Base-by-base conservation (phyloP, 2,888 invertebrate genomes). In the Spisula solida region DNA sequence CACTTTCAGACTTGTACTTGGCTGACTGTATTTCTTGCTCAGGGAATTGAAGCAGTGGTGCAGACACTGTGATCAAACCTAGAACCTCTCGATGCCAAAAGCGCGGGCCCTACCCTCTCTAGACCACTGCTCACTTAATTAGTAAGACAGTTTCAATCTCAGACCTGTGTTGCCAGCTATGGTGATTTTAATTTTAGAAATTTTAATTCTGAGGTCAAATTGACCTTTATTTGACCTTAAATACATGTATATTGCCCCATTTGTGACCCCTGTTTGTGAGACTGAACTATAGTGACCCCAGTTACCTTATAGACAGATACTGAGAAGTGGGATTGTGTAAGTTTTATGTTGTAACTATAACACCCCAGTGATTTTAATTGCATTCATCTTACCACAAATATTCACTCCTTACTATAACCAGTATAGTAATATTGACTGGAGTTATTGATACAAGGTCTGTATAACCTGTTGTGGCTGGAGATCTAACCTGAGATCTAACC, bases 281-380 rank as follows among this genome's bases (percentile, higher is more conserved):
- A 18, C 25, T 75, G 29, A 31, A 75, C 75, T 75, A 31, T 34
- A 16, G 25, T 34, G 34, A 75, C 75, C 75, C 34, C 75, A n/a
- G 20, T 66, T 66, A 34, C 16, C 31, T 31, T 31, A 14, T 14
- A 34, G 75, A 18, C 31, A 34, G 75, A 18, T 20, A 31, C 18
- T 34, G 4, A 34, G 34, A 31, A 31, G 1, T 34, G 34, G 75
- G 75, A 75, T 75, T 75, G 75, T 75, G 12, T 75, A 18, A 31
- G 60, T 31, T 75, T 25, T 34, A 75, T 75, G 41, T 5, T 34
- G 31, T 18, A 75, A 16, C 18, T 75, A 12, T 10, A 34, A 75
- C 75, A 75, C 75, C 29, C 31, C 34, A 31, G 6, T 34, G 75
- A 75, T 75, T 75, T 75, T 75, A 66, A 75, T 75, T 75, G 34